Base-by-base conservation (phyloP, 64 coral and sea anemone species). In the Actinia tenebrosa region DNA sequence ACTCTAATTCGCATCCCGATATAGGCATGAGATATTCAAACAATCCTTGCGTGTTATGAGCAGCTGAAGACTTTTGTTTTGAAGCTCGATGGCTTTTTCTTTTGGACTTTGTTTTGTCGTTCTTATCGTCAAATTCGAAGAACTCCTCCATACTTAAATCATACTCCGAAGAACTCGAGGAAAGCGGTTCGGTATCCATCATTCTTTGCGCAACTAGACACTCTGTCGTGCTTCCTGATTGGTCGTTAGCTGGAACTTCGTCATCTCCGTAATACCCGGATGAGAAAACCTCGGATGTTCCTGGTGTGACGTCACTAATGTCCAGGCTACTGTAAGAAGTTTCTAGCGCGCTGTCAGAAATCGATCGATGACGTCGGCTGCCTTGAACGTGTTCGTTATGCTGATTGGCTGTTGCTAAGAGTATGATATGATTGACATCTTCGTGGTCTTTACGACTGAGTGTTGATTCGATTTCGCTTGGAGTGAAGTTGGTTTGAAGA, bases 191-290 rank as follows among this genome's bases (percentile, higher is more conserved):
- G n/a, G 20, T 44, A 52, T 53, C 79, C 79, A 53, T 19, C 44
- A 52, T 81, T 45, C 79, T 22, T 81, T 53, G 43, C 79, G 27
- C 17, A 11, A 20, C 45, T 10, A 50, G 27, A 9, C 3, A 7
- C 17, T 81, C 50, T 22, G 45, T 20, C 3, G 22, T 14, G 16
- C 79, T 81, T 81, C 17, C 69, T 50, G 79, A 81, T 81, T 50
- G 50, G 79, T 81, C 79, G 79, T 53, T 53, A 18, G 19, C 23
- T 81, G 79, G 79, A 26, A 81, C 50, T 81, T 81, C 79, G 20
- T 81, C 79, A 81, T 81, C 79, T 53, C 79, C 79, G 22, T 81
- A 81, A n/a, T 81, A 81, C 43, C 79, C 79, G 22, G 79, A 81
- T 50, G 79, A 81, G 50, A 81, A 81, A 0, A 45, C 50, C 22